These are phyloP conservation scores for Calliphora vomitoria DNA, from an alignment of 2,888 invertebrate genomes.

Conservation along the genomic window DNA sequence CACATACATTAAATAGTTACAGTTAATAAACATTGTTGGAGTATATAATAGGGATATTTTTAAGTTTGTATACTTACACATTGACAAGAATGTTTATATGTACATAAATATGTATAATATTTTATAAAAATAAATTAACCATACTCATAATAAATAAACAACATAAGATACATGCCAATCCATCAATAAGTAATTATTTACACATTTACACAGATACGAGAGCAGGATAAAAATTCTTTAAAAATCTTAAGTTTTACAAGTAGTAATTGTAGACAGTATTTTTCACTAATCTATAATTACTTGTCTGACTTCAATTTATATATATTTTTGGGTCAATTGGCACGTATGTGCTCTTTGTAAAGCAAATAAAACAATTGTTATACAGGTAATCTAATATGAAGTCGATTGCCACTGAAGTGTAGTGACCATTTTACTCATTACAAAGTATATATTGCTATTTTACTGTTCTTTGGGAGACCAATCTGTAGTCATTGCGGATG, in stretches of 20 bases:
- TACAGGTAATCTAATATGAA: no score
- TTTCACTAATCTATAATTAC: no score
- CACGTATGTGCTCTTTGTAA: no score
- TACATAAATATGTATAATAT: background rate
- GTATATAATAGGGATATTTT: constrained; percentile 19
- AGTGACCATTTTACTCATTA: no score
- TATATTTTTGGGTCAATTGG: no score
- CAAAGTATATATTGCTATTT: no score
- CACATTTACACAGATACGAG: background rate
- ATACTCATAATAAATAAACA: background rate
- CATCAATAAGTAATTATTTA: background rate
- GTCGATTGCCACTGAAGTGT: no score
- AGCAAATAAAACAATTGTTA: no score
- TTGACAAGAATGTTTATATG: constrained; percentile 7
- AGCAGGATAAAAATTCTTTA: background rate
- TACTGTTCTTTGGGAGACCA: no score
- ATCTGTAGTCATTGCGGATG: no score
- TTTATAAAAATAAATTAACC: constrained; percentile 4
- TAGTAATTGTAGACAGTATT: no score
- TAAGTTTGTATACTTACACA: background rate
- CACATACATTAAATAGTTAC: background rate
- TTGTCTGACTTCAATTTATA: no score
- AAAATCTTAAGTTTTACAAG: background rate
- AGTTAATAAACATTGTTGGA: constrained; percentile 6
- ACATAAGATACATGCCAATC: background rate